Conservation (phyloP, 2,113 vertebrate species). For the Plotosus lineatus region DNA sequence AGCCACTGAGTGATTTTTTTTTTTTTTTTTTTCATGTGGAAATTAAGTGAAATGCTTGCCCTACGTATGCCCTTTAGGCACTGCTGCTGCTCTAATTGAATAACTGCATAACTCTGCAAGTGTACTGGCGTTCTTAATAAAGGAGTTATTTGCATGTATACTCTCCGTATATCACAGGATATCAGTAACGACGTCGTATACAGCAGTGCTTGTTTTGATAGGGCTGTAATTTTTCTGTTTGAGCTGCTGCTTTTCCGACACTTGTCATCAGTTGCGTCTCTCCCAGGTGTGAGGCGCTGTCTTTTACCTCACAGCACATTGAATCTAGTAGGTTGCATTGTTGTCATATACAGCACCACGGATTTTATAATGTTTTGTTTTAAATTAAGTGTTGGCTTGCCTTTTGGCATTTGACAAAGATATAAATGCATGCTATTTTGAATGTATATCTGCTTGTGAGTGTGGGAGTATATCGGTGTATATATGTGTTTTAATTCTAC, state of each 20-base stretch:
- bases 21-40: neutral
- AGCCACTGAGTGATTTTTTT: neutral
- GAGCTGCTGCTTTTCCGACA: slow-evolving; percentile 50
- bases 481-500: neutral
- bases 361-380: slow-evolving; percentile 44
- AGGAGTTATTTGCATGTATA: neutral
- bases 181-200: neutral
- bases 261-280: slow-evolving; percentile 57
- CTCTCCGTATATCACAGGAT: slow-evolving; percentile 18
- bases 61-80: neutral
- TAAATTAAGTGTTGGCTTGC: slow-evolving; percentile 56
- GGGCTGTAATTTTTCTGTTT: slow-evolving; percentile 15
- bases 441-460: slow-evolving; percentile 4
- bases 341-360: slow-evolving; percentile 58
- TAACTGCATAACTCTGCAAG: neutral
- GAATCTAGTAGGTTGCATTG: slow-evolving; percentile 62
- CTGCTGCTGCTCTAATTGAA: neutral
- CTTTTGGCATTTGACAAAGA: slow-evolving; percentile 47
- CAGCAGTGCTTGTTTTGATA: neutral
- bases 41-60: neutral
- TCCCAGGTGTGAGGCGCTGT: slow-evolving; percentile 61
- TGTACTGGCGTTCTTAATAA: neutral
- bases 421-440: slow-evolving; percentile 27
- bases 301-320: slow-evolving; percentile 55
- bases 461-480: neutral